Base-by-base conservation (phyloP, 2,797 vertebrate species). In the Podarcis lilfordi region DNA sequence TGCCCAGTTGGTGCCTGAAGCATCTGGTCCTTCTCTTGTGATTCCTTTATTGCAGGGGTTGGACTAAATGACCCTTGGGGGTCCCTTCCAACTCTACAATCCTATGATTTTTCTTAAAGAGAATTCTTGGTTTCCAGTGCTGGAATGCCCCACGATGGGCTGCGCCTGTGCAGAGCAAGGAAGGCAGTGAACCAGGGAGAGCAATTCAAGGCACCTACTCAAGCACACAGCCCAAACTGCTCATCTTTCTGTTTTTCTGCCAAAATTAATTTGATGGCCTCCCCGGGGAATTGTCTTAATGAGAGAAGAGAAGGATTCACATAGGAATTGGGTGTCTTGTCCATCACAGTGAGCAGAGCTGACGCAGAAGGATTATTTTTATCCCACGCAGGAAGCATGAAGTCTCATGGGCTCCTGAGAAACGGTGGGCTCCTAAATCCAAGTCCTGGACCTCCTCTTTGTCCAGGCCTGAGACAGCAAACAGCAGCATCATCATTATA, bases 301-400 rank as follows among this genome's bases (percentile, higher is more conserved):
- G 91, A 92, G 91, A 78, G 64, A 93, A 92, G 91, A 78, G 64
- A 93, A 88, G 85, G 80, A 74, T 90, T 72, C 0, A 0, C 45
- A 0, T 0, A 74, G 90, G 84, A 95, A 87, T 91, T 82, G 83
- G 91, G 86, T 4, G 72, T 90, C 91, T 93, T 0, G 0, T 89
- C 90, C 88, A 88, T 94, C 91, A 72, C 0, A 0, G 78, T 87
- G 91, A 94, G 50, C 92, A 91, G 86, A 92, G 78, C 89, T 95
- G 93, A 95, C 10, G 4, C 93, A 92, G 78, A 83, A 91, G 91
- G 78, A 92, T 93, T 94, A 94, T 96, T 95, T 95, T 95, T 95
- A 93, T 92, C 89, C 80, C 0, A 0, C 13, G 37, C 88, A 89
- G 89, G 86, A 90, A 89, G 86, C 90, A 80, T 27, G 68, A 55